Conservation (phyloP, 2,888 invertebrate species). For the Lutraria lutraria region DNA sequence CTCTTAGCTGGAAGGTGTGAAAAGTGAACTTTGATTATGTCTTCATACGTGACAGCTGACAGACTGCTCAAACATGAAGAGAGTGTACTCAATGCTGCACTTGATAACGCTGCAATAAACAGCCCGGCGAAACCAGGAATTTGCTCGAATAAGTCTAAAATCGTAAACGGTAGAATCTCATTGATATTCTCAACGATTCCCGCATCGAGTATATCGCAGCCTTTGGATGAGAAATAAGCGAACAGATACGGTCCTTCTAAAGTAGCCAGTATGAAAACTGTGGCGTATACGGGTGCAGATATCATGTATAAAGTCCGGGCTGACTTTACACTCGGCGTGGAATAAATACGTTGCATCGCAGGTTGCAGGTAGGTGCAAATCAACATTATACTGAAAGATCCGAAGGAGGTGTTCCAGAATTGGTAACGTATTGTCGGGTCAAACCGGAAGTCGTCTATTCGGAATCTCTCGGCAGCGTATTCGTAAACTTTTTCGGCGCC, state of each 20-base stretch:
- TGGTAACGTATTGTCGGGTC: slow-evolving; percentile 50
- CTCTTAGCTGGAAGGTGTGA: slow-evolving; percentile 35
- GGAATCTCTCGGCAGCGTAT: slow-evolving; percentile 33
- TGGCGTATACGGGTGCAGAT: slow-evolving; percentile 35
- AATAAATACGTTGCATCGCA: slow-evolving; percentile 49
- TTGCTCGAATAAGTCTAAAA: slow-evolving; percentile 44
- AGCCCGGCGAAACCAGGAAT: slow-evolving; percentile 51
- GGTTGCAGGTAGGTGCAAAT: slow-evolving; percentile 41
- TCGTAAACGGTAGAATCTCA: slow-evolving; percentile 46
- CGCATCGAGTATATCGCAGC: slow-evolving; percentile 52
- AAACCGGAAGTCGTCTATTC: slow-evolving; percentile 31
- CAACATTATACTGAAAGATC: slow-evolving; percentile 39
- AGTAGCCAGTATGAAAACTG: slow-evolving; percentile 2
- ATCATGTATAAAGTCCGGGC: slow-evolving; percentile 38
- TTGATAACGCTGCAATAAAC: slow-evolving; percentile 56
- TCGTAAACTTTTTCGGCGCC: slow-evolving; percentile 24
- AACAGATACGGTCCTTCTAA: slow-evolving; percentile 51
- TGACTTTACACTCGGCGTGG: slow-evolving; percentile 36
- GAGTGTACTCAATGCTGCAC: slow-evolving; percentile 56
- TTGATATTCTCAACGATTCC: slow-evolving; percentile 48
- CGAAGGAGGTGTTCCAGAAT: slow-evolving; percentile 44
- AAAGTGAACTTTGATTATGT: slow-evolving; percentile 37
- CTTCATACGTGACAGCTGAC: slow-evolving; percentile 48
- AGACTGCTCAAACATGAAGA: slow-evolving; percentile 53
- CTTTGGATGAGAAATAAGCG: slow-evolving; percentile 47